Conservation (phyloP, 1,140 invertebrate species). For the Portunus trituberculatus region DNA sequence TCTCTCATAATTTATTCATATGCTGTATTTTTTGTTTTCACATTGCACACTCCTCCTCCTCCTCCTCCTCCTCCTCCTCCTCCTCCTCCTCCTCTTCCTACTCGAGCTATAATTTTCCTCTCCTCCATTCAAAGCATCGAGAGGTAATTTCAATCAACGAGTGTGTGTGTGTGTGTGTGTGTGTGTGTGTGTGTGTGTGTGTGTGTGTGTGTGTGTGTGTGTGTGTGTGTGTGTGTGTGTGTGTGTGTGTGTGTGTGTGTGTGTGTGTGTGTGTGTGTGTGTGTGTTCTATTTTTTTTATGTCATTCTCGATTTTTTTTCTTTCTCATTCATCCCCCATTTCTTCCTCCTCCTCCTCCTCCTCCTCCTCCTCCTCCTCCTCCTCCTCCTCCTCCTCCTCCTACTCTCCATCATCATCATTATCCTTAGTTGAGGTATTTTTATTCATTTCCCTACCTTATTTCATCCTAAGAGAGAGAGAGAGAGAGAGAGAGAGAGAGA, state of each 20-base stretch:
- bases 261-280: slow-evolving; percentile 20
- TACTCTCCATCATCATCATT: background rate
- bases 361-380: background rate
- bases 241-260: slow-evolving; percentile 11
- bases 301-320: background rate
- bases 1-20: no score
- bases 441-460: background rate
- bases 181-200: slow-evolving; percentile 8
- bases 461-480: background rate
- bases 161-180: background rate
- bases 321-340: background rate
- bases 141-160: background rate
- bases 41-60: background rate
- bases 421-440: background rate
- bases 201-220: slow-evolving; percentile 17
- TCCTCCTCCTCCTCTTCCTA: background rate
- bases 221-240: slow-evolving; percentile 20
- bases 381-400: background rate
- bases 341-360: background rate
- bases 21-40: background rate
- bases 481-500: background rate
- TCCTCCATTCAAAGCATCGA: background rate
- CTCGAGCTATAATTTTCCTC: background rate
- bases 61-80: background rate
- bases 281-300: background rate